phyloP scores from a whole-genome alignment of 2,888 invertebrate species.

The Spilarctia lutea region DNA sequence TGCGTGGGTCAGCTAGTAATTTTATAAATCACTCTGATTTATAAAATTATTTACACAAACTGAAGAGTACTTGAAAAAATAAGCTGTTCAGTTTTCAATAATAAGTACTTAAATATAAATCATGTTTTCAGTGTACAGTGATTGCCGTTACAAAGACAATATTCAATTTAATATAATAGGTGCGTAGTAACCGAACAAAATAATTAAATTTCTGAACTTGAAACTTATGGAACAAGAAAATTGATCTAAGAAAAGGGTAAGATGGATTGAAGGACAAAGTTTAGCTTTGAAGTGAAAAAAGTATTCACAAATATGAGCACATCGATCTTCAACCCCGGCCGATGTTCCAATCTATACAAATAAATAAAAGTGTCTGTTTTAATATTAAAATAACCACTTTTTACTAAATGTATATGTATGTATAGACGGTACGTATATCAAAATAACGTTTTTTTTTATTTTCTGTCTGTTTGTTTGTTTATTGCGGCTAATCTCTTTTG shows the following conservation, averaged over 20 bases:
- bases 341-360: neutral
- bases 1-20: too few relatives aligned
- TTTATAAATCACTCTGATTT: too few relatives aligned
- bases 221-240: neutral
- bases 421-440: too few relatives aligned
- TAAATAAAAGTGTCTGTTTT: too few relatives aligned
- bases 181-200: neutral
- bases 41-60: neutral
- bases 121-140: neutral
- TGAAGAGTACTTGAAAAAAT: neutral
- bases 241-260: neutral
- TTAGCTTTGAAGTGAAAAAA: neutral
- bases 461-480: too few relatives aligned
- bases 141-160: neutral
- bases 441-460: too few relatives aligned
- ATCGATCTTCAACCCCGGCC: neutral
- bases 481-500: too few relatives aligned
- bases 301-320: neutral
- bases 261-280: conserved; percentile 1
- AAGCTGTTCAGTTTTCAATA: neutral
- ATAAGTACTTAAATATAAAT: neutral
- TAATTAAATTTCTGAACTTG: neutral
- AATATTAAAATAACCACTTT: too few relatives aligned
- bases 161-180: neutral
- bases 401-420: too few relatives aligned